Evolutionary conservation across 2,888 invertebrate genomes (phyloP).

Genomic region (Dryocosmus kuriphilus): DNA sequence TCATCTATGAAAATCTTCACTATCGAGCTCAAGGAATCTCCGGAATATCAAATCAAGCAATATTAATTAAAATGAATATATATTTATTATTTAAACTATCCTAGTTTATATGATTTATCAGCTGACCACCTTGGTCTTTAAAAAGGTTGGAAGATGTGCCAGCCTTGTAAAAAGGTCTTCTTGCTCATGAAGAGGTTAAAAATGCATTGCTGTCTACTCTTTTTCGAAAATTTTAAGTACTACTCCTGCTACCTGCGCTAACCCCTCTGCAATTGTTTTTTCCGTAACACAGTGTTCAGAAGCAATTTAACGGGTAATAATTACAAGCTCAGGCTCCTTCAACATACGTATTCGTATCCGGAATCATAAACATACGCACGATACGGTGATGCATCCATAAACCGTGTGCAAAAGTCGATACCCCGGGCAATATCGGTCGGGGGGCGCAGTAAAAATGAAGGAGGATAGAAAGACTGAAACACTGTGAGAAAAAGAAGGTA

Average conservation of each 20-base stretch:
- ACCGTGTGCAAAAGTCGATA: constrained; percentile 44
- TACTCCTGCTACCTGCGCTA: background rate
- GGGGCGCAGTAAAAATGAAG: constrained; percentile 40
- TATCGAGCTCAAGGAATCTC: background rate
- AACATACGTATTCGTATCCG: constrained; percentile 14
- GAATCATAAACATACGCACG: constrained; percentile 22
- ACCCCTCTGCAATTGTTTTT: constrained; percentile 16
- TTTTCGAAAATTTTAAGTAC: constrained; percentile 14
- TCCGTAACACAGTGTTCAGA: constrained; percentile 35
- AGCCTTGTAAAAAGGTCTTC: background rate
- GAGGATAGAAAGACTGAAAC: constrained; percentile 16
- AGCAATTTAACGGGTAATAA: constrained; percentile 39
- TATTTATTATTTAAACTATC: no score
- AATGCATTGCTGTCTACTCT: background rate
- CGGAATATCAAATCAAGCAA: no score
- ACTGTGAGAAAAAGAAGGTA: constrained; percentile 18
- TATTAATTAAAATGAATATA: no score
- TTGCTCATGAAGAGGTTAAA: constrained; percentile 19
- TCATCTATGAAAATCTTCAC: background rate
- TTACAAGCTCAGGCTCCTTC: constrained; percentile 37
- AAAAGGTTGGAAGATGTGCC: background rate
- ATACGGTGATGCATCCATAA: constrained; percentile 31
- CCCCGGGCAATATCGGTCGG: constrained; percentile 44
- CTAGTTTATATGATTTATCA: no score
- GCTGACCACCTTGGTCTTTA: background rate